These are phyloP conservation scores for Eucidaris tribuloides DNA, from an alignment of 35 echinoderm and acorn worm species.

Conservation along the genomic window DNA sequence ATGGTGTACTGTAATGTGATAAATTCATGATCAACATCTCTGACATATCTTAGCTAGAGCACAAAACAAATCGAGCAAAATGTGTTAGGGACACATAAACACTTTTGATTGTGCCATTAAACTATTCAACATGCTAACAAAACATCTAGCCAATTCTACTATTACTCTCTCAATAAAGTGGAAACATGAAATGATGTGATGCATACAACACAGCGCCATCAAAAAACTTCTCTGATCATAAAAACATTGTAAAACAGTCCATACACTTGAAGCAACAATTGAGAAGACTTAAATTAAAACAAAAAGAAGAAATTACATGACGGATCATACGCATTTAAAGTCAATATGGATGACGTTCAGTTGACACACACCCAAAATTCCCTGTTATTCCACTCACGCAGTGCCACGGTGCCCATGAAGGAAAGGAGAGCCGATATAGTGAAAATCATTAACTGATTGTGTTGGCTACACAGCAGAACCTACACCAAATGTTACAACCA, in stretches of 20 bases:
- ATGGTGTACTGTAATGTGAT: too few relatives aligned
- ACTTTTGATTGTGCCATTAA: too few relatives aligned
- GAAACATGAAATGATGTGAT: too few relatives aligned
- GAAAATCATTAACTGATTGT: constrained; percentile 82
- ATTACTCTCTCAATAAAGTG: too few relatives aligned
- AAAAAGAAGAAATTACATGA: not conserved
- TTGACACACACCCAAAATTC: not conserved
- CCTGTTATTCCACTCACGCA: constrained; percentile 46
- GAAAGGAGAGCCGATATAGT: constrained; percentile 84
- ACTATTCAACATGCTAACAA: too few relatives aligned
- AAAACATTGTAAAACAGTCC: not conserved
- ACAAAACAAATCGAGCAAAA: too few relatives aligned
- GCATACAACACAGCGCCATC: too few relatives aligned
- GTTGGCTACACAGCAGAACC: constrained; percentile 81
- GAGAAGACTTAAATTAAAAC: not conserved
- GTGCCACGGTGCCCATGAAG: constrained; percentile 94
- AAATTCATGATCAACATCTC: too few relatives aligned
- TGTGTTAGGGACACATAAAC: too few relatives aligned
- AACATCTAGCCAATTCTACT: too few relatives aligned
- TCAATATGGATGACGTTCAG: not conserved
- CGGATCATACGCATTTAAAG: not conserved
- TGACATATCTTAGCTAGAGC: too few relatives aligned
- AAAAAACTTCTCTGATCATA: too few relatives aligned
- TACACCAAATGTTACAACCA: constrained; percentile 87
- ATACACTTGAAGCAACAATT: not conserved